Base-by-base conservation (phyloP, 1,140 invertebrate genomes). In the Ceratina calcarata region DNA sequence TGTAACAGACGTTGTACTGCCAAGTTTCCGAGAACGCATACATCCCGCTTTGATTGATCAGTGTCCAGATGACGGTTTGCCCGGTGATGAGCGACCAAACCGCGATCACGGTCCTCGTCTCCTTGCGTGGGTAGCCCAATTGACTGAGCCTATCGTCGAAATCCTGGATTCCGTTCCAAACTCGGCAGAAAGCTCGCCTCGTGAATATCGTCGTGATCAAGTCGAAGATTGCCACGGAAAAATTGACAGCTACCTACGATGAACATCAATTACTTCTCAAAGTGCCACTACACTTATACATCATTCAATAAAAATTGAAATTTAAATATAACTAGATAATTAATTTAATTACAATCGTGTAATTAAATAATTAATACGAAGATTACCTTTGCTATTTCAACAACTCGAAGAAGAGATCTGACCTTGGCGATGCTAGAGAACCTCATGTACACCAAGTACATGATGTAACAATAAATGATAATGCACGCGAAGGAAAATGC, bases 151-250 rank as follows among this genome's bases (percentile, higher is more conserved):
- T 73, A 15, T 88, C 85, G 72, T 93, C 92, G 20, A 88, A 91
- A 69, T 91, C 84, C 7, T 90, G 86, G 2, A 92, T 86, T 6
- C 37, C 69, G 65, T 93, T 93, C 90, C 90, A 92, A 8, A 90
- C 85, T 1, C 37, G 67, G 1, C 22, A 13, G 51, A 92, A 90
- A 24, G 81, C 65, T n/a, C 70, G 70, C 53, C 87, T 73, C 68
- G 70, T 71, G 0, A 67, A 45, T 13, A 87, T 16, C 6, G 79
- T 74, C 8, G 81, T 20, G 0, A 83, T 0, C 10, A 92, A 18
- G 22, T 90, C 85, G 45, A 77, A 72, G 51, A 89, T 51, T 0
- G 82, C 27, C 1, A 89, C 80, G 0, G 64, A 0, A 37, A 87
- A 90, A 80, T 92, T 92, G 16, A 88, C 62, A 1, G 87, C 51